Conservation (phyloP, 2,113 vertebrate genomes). For the Condylura cristata region DNA sequence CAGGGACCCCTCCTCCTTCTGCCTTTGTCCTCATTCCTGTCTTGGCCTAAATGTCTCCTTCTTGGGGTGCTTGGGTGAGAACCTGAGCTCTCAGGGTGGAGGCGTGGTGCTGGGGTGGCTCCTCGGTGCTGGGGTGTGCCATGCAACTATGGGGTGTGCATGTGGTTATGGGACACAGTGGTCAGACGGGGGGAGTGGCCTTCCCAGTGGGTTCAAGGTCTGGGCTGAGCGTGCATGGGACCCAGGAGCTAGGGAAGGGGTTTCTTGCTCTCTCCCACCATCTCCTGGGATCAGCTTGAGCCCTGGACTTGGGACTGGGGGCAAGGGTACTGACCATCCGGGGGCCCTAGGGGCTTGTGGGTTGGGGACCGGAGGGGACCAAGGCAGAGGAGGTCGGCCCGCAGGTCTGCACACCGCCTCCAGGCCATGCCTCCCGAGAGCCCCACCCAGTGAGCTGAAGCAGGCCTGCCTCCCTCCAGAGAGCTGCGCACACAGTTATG, state of each 20-base stretch:
- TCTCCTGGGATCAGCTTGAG: neutral
- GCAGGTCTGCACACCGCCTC: neutral
- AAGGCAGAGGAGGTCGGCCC: too few species aligned
- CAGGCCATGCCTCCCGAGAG: neutral
- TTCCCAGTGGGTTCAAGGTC: neutral
- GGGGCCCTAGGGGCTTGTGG: too few species aligned
- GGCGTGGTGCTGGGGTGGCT: neutral
- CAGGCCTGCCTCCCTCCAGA: neutral
- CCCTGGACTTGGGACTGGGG: neutral
- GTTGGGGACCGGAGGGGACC: neutral
- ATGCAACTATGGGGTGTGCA: neutral
- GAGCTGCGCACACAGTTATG: neutral
- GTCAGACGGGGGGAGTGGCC: neutral
- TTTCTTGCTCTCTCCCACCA: neutral
- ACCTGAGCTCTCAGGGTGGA: neutral
- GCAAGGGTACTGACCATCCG: neutral
- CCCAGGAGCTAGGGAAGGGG: neutral
- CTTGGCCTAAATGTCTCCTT: constrained; percentile 77
- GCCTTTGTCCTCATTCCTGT: constrained; percentile 67
- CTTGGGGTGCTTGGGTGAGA: constrained; percentile 43
- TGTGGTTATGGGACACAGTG: constrained; percentile 15
- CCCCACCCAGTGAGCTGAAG: neutral
- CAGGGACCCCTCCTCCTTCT: constrained; percentile 29
- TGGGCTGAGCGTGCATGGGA: neutral
- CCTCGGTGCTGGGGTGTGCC: constrained; percentile 10